Percentiles rank a stretch among this genome's conserved stretches.
These are phyloP conservation scores for Andrena trimmerana DNA, from an alignment of 2,888 invertebrate species.

Conservation along the genomic window DNA sequence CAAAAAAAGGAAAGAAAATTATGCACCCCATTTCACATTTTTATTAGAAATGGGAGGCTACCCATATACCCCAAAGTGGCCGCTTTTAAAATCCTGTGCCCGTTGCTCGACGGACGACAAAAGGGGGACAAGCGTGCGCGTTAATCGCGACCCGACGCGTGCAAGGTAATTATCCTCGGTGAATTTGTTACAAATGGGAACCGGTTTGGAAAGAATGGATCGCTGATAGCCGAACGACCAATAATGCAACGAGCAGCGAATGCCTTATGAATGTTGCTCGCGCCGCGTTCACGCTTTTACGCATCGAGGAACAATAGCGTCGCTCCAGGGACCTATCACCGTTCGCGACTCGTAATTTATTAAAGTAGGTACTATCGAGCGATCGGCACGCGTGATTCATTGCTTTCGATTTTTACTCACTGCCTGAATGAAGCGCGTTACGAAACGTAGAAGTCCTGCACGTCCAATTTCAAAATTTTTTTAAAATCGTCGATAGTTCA, in stretches of 20 bases:
- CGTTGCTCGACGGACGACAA: neutral
- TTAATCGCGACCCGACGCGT: constrained; percentile 3
- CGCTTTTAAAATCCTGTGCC: neutral
- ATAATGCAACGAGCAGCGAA: constrained; percentile 3
- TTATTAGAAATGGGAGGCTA: too few relatives aligned
- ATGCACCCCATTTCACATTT: too few relatives aligned
- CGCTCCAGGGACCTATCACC: constrained; percentile 3
- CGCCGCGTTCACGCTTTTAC: constrained; percentile 7
- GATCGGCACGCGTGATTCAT: neutral
- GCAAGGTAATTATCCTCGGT: constrained; percentile 9
- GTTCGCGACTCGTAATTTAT: neutral
- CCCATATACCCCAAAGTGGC: too few relatives aligned
- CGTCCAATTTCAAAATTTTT: neutral
- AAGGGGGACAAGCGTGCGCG: neutral
- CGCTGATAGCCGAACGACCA: constrained; percentile 4
- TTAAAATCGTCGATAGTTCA: neutral
- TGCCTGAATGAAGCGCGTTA: neutral
- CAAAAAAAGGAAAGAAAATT: too few relatives aligned
- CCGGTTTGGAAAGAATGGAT: constrained; percentile 2
- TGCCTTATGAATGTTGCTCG: constrained; percentile 4
- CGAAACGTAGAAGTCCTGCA: neutral
- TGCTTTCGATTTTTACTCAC: neutral
- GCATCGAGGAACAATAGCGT: neutral
- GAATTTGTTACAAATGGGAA: constrained; percentile 10
- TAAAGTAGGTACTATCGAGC: neutral